Evolutionary conservation across 2,888 invertebrate genomes (phyloP), one percentile per base, ranked within the genome.

Genomic region (Xylota sylvarum): DNA sequence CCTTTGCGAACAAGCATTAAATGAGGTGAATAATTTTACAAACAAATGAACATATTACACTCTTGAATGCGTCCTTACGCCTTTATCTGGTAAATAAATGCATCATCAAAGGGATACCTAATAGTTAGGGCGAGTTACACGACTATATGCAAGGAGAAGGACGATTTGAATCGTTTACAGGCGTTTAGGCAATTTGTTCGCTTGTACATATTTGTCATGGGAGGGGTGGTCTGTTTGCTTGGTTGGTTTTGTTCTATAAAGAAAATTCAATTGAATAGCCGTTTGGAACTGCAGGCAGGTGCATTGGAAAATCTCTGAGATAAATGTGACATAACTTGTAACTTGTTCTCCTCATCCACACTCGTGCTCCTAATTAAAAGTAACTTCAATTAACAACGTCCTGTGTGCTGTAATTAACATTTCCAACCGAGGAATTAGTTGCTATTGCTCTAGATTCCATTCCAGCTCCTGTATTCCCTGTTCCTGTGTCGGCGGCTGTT

Each of bases 21-120:
- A 86, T 86, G 86, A 86, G 86, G 86, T 82, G 86, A 86, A 86
- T 86, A 86, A 86, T 86, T 82, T 86, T 78, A 78, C 86, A 86
- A 86, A 86, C 86, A 86, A 82, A 82, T 82, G 82, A 86, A 82
- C 86, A 73, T 78, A 86, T 86, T 86, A 82, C 77, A 82, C 82
- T 50, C 73, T 86, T 78, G 86, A 56, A 69, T 86, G 86, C 77
- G 67, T 86, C 77, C 82, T 77, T 86, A 78, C 72, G 81, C 86
- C 86, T 78, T 82, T 78, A 43, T 62, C 77, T 81, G 62, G 80
- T 85, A 80, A 85, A 76, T 69, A 85, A 65, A 64, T 85, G 85
- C 85, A 85, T 72, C 76, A 72, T 85, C 81, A 85, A 81, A 85
- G 70, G 80, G 64, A 80, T 72, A 32, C 12, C 40, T 52, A 32